Evolutionary conservation across 2,797 vertebrate species (phyloP), one percentile per base, ranked within the genome.

Genomic region (Labeo calbasu): DNA sequence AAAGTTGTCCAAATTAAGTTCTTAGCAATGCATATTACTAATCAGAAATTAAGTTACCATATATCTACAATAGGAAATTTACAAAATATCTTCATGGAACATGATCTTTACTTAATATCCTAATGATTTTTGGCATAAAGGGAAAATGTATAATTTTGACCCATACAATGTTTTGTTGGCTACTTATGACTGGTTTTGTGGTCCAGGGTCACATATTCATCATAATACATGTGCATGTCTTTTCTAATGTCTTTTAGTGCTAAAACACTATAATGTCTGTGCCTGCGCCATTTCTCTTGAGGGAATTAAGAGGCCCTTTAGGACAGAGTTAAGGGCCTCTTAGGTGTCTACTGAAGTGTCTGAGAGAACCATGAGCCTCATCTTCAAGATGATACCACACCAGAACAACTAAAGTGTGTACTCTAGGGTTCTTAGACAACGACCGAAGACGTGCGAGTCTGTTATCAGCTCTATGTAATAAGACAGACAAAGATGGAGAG

Each of bases 311-410:
- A 91, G 90, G 79, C 92, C 91, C 92, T 93, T 90, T 85, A 83
- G 84, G 63, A 90, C 91, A 84, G 76, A 90, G 84, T 87, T 76
- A 86, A 94, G 93, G 89, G 92, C 91, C 90, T 88, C 84, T 92
- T 75, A 93, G 88, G 88, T 91, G 87, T 88, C 90, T 92, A 92
- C 93, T 95, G 79, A 88, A 94, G 91, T 84, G 88, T 90, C 91
- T 89, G 87, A 91, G 85, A 92, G 81, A 79, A 92, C 93, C 93
- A 90, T 89, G 83, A 88, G 89, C 91, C 92, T 90, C 91, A 92
- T 89, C 89, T 55, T 92, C 83, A 83, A 91, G 89, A 87, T 90
- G 91, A 90, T 91, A 91, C 89, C 50, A 25, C 91, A 87, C 89
- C 80, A 90, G 90, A 83, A 83, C 72, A 87, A 88, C 88, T 84